Evolutionary conservation across 1,140 invertebrate genomes (phyloP), one percentile per base, ranked within the genome.

Genomic region (Samia ricini): DNA sequence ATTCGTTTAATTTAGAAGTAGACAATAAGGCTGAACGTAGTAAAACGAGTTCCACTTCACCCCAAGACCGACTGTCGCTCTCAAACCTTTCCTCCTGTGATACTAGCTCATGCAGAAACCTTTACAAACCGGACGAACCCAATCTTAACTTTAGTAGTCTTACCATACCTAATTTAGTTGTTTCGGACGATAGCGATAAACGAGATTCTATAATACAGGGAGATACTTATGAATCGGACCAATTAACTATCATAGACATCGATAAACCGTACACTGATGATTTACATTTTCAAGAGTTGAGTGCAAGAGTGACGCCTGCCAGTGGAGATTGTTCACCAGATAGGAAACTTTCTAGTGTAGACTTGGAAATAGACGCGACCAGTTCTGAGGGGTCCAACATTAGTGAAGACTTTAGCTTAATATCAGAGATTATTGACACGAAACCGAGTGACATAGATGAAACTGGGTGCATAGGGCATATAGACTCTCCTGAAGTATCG

Each of bases 401-500:
- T 80, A 94, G 94, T 69, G 94, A 94, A 77, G 94, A 94, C 81
- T 93, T 91, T 78, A 94, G 93, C 76, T 91, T 94, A 72, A 92
- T 92, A 56, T 94, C 93, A 1, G 93, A 94, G 74, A 92, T 94
- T 22, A 90, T 93, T 22, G 93, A 94, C 68, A 76, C 80, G 20
- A 92, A 91, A 74, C 89, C 91, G 0, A 91, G 87, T 60, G 91
- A 92, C 5, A 85, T 90, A 10, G 92, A 93, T 64, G 78, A 92
- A 59, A 88, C 89, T n/a, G 91, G 87, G 36, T 90, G 92, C 50
- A 95, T 96, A 15, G 93, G 93, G 10, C 95, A 96, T 72, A 96
- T 96, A 50, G 95, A 96, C 68, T 96, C 95, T 0, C 95, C 95
- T 0, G 95, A 96, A 89, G 92, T 93, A 48, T 96, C 95, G 0